phyloP scores from a whole-genome alignment of 2,888 invertebrate genomes.

The Chalcis sispes region DNA sequence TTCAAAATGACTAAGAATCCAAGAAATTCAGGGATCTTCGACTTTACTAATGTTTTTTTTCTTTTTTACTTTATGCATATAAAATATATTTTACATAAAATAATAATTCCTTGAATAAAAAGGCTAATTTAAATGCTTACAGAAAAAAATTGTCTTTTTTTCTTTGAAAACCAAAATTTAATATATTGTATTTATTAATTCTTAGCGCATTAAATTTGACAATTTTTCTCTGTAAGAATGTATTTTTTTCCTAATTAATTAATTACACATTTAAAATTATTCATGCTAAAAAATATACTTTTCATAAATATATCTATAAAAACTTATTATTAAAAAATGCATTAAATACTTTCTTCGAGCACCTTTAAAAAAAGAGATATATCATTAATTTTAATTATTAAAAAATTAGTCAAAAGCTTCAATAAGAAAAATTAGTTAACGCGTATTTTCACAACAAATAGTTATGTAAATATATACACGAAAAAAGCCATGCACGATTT shows the following conservation, averaged over 20 bases:
- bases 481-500: constrained; percentile 57
- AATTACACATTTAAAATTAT: background rate
- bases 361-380: constrained; percentile 35
- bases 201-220: too few relatives aligned
- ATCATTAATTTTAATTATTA: constrained; percentile 2
- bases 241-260: background rate
- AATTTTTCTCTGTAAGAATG: background rate
- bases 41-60: too few relatives aligned
- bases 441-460: background rate
- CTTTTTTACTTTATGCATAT: too few relatives aligned
- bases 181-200: too few relatives aligned
- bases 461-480: too few relatives aligned
- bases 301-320: background rate
- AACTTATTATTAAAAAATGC: background rate
- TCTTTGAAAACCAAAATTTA: too few relatives aligned
- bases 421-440: constrained; percentile 3
- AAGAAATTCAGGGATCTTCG: too few relatives aligned
- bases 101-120: too few relatives aligned
- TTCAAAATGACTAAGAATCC: too few relatives aligned
- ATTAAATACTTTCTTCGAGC: constrained; percentile 36
- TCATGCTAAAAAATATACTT: constrained; percentile 6
- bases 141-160: too few relatives aligned
- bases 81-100: too few relatives aligned
- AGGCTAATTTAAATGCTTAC: too few relatives aligned
- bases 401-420: constrained; percentile 22